These are phyloP conservation scores for Spisula subtruncata DNA, from an alignment of 2,888 invertebrate genomes.

Conservation along the genomic window DNA sequence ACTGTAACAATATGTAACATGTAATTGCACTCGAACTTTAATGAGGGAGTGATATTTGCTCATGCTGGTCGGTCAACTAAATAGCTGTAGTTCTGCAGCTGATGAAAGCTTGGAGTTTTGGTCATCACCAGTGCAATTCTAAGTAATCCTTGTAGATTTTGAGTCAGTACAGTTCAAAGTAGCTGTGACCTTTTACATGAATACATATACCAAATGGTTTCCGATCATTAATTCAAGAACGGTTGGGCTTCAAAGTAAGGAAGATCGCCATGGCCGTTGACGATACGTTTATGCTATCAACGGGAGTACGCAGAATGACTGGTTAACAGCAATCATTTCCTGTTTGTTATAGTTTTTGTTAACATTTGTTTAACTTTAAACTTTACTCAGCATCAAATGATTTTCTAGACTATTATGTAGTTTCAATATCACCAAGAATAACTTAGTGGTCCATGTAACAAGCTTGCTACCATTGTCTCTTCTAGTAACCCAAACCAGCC, in stretches of 20 bases:
- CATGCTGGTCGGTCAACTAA: background rate
- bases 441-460: background rate
- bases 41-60: background rate
- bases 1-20: background rate
- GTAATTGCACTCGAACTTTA: background rate
- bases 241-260: too few species aligned
- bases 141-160: too few species aligned
- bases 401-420: background rate
- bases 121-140: too few species aligned
- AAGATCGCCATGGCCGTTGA: too few species aligned
- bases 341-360: background rate
- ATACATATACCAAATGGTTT: too few species aligned
- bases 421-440: background rate
- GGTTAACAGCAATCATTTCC: background rate
- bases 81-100: background rate
- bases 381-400: background rate
- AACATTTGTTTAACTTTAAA: background rate
- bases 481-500: slow-evolving; percentile 37
- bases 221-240: background rate
- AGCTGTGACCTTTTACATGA: background rate
- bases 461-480: background rate
- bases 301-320: too few species aligned
- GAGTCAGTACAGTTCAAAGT: too few species aligned
- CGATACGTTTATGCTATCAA: too few species aligned
- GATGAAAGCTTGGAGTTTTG: too few species aligned